These are phyloP conservation scores for Siniperca undulata DNA, from an alignment of 2,797 vertebrate species.

Conservation along the genomic window DNA sequence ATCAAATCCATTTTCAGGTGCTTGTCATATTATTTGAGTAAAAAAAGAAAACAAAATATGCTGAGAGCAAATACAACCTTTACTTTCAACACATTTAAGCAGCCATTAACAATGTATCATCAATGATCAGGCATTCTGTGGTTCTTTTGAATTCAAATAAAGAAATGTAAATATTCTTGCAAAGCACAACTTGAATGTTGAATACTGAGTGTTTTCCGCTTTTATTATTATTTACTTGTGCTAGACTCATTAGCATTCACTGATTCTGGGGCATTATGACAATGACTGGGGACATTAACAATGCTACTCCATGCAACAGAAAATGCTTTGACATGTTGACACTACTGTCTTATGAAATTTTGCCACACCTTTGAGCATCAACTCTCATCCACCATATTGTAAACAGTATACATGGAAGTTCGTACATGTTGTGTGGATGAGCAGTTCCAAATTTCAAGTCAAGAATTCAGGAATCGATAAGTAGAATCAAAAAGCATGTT, in stretches of 20 bases:
- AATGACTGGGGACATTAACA: background rate
- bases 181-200: background rate
- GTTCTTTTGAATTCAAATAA: background rate
- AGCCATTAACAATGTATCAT: background rate
- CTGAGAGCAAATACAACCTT: background rate
- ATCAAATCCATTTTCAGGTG: background rate
- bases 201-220: constrained; percentile 2
- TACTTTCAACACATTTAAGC: constrained; percentile 8
- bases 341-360: background rate
- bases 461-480: background rate
- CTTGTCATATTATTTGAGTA: background rate
- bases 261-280: background rate
- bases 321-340: background rate
- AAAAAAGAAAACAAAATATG: background rate
- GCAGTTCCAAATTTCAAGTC: background rate
- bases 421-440: background rate
- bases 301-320: background rate
- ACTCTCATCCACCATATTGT: background rate
- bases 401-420: background rate
- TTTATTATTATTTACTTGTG: background rate
- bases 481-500: background rate
- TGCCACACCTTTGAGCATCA: background rate
- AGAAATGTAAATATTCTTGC: background rate
- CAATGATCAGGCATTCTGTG: background rate
- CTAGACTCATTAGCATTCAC: background rate